Base-by-base conservation (phyloP, 2,113 vertebrate species). In the Lates calcarifer region DNA sequence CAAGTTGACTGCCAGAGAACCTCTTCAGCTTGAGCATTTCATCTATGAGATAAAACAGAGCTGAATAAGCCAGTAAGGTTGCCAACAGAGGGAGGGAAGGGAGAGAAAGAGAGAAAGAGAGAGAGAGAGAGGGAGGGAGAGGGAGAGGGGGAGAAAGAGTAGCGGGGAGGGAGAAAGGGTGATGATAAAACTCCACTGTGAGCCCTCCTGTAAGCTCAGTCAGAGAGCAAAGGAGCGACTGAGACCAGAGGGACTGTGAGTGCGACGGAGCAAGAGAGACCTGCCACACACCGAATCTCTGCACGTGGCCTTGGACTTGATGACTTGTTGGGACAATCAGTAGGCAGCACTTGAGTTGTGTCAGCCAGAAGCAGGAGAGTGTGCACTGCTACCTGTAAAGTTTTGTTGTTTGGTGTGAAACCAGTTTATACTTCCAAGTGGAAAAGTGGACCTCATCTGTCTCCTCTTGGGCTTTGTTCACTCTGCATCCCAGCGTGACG, bases 131-230 rank as follows among this genome's bases (percentile, higher is more conserved):
- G 61, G 45, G 56, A 57, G 79, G 13, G 75, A 70, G 71, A 28
- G 71, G 33, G 71, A 33, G 56, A 73, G 65, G 20, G 60, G 51
- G 74, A 84, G 82, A 68, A 17, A 41, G 81, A 72, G 79, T 55
- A 47, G 66, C 43, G 67, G 67, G 87, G 91, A 82, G 91, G 88
- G 91, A 81, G 89, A 74, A 82, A 72, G 88, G 87, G 92, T 92
- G 93, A 93, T 94, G 90, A 95, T 94, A 94, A 94, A 95, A 95
- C 92, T 93, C 92, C 91, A 83, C 89, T 83, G 91, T 81, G 85
- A 92, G 89, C 76, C 57, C 91, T 94, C 86, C 90, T 93, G 94
- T 85, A 90, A 80, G 89, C 93, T 92, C 90, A 95, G 89, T 94
- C 89, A 73, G 89, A 78, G 85, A 91, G 88, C 77, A 86, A 73